Evolutionary conservation across 1,140 invertebrate species (phyloP).

Genomic region (Drosophila nasuta): DNA sequence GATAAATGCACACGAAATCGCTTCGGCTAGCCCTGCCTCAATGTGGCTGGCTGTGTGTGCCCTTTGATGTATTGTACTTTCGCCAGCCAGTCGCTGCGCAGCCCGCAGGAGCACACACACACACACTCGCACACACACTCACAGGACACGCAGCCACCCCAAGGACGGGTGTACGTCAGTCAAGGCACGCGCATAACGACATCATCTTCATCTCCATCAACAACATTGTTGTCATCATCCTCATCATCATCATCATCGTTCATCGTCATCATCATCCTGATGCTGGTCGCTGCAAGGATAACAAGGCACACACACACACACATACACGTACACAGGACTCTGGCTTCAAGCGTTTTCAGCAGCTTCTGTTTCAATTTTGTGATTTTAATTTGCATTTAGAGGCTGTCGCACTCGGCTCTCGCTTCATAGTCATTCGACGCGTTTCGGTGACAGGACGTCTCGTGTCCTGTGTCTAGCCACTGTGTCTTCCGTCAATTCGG

Average conservation of each 20-base stretch:
- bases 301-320: conserved; percentile 20
- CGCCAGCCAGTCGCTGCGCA: conserved; percentile 73
- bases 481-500: conserved; percentile 46
- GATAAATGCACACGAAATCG: conserved; percentile 52
- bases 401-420: conserved; percentile 62
- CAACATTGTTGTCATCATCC: conserved; percentile 7
- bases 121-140: conserved; percentile 38
- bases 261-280: conserved; percentile 18
- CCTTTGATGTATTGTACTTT: conserved; percentile 78
- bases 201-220: conserved; percentile 30
- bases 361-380: conserved; percentile 70
- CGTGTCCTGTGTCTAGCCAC: conserved; percentile 49
- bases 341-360: conserved; percentile 21
- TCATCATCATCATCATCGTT: conserved; percentile 11
- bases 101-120: conserved; percentile 52
- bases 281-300: conserved; percentile 39
- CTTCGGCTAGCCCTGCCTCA: conserved; percentile 64
- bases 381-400: conserved; percentile 82
- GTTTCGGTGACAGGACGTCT: conserved; percentile 71
- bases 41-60: conserved; percentile 56
- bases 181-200: conserved; percentile 61
- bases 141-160: conserved; percentile 33
- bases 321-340: conserved; percentile 34
- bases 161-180: conserved; percentile 45
- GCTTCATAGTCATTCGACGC: conserved; percentile 66